phyloP scores from a whole-genome alignment of 2,888 invertebrate species.

The Apotomis capreana region DNA sequence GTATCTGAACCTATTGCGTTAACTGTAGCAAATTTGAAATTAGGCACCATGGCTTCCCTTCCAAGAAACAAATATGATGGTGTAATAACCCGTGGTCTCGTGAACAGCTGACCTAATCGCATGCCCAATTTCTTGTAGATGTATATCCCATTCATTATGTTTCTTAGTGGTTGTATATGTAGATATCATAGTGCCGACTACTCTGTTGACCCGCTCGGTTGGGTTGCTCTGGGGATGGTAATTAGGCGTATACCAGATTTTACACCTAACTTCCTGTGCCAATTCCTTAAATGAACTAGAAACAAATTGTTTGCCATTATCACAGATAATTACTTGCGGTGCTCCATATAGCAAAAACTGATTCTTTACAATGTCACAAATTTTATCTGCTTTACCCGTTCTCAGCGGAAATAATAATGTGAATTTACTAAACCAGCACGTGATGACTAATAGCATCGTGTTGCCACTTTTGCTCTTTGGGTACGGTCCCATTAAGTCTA shows the following conservation, averaged over 20 bases:
- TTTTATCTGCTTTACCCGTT: conserved; percentile 38
- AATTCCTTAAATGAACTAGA: conserved; percentile 40
- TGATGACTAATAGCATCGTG: conserved; percentile 4
- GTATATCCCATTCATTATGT: conserved; percentile 37
- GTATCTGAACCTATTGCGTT: neutral
- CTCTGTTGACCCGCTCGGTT: conserved; percentile 53
- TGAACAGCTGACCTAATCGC: conserved; percentile 13
- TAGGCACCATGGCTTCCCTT: neutral
- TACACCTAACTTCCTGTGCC: too few species aligned
- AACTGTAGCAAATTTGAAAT: neutral
- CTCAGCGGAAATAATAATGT: neutral
- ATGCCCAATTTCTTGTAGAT: conserved; percentile 8
- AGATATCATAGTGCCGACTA: conserved; percentile 51
- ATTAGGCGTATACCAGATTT: conserved; percentile 40
- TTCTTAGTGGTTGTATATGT: conserved; percentile 43
- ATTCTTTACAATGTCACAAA: conserved; percentile 39
- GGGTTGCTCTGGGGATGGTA: conserved; percentile 58
- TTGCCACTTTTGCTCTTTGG: neutral
- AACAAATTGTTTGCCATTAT: conserved; percentile 46
- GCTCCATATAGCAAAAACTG: conserved; percentile 43
- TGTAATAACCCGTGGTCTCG: conserved; percentile 12
- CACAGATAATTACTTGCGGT: conserved; percentile 42
- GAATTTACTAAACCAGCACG: conserved; percentile 22
- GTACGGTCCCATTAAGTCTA: conserved; percentile 7
- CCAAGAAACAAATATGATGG: conserved; percentile 18